Conservation (phyloP, 1,140 invertebrate genomes). For the Drosophila virilis region DNA sequence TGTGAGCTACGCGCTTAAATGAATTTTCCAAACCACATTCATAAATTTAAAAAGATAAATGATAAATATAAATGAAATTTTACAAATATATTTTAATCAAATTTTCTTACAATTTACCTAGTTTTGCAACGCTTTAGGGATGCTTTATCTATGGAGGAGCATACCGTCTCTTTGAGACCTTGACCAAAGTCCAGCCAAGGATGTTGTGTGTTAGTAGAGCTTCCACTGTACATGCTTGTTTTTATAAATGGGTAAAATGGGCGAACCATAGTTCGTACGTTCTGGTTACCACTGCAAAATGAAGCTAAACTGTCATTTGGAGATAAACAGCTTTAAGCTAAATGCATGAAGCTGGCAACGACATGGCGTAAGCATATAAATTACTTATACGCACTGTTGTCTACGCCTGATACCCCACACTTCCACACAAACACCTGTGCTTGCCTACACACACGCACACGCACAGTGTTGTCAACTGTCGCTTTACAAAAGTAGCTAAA, state of each 20-base stretch:
- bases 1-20: not conserved
- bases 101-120: no score
- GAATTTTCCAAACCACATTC: not conserved
- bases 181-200: not conserved
- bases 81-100: no score
- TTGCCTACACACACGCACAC: slow-evolving; percentile 23
- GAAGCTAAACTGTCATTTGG: slow-evolving; percentile 53
- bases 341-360: slow-evolving; percentile 33
- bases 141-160: no score
- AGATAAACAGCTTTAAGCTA: slow-evolving; percentile 54
- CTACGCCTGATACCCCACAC: slow-evolving; percentile 34
- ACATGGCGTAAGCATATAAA: slow-evolving; percentile 60
- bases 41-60: no score
- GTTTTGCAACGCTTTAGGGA: no score
- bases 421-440: slow-evolving; percentile 28
- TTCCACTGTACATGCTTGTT: not conserved
- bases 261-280: slow-evolving; percentile 6
- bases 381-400: slow-evolving; percentile 75
- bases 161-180: not conserved
- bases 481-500: no score
- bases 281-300: slow-evolving; percentile 35
- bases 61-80: no score
- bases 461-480: slow-evolving; percentile 2
- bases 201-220: not conserved
- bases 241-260: not conserved